phyloP scores from a whole-genome alignment of 2,113 vertebrate species.

The Bolborhynchus lineola region DNA sequence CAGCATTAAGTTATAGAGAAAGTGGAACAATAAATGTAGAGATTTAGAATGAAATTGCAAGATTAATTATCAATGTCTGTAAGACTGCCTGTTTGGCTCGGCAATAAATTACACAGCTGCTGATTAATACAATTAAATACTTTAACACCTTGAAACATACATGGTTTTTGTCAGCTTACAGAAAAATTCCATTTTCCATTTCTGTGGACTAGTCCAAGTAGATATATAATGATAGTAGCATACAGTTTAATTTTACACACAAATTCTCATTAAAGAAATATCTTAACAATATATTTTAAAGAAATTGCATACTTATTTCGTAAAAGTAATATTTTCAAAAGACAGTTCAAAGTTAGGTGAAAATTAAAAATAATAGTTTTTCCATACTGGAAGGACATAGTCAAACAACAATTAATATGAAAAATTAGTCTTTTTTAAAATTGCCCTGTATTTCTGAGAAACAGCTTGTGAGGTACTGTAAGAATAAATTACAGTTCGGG shows the following conservation, averaged over 20 bases:
- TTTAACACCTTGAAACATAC: constrained; percentile 21
- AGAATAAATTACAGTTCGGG: background rate
- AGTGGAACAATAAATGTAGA: background rate
- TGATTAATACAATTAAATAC: background rate
- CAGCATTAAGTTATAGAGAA: background rate
- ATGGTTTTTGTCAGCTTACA: background rate
- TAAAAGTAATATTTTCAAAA: constrained; percentile 28
- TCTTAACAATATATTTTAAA: constrained; percentile 21
- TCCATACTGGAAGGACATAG: background rate
- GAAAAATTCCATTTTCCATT: constrained; percentile 30
- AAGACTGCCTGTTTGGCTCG: background rate
- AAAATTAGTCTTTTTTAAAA: constrained; percentile 5
- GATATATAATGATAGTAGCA: constrained; percentile 11
- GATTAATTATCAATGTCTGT: background rate
- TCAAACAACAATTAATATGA: constrained; percentile 21
- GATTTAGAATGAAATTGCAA: constrained; percentile 3
- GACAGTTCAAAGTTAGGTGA: constrained; percentile 9
- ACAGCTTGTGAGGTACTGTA: background rate
- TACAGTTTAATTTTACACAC: background rate
- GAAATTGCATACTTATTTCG: background rate
- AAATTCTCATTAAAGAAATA: constrained; percentile 41
- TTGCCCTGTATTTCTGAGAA: constrained; percentile 13
- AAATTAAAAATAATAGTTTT: background rate
- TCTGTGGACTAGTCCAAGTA: constrained; percentile 26
- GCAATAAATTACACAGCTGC: background rate